Conservation (phyloP, 2,888 invertebrate species). For the Andrena minutula region DNA sequence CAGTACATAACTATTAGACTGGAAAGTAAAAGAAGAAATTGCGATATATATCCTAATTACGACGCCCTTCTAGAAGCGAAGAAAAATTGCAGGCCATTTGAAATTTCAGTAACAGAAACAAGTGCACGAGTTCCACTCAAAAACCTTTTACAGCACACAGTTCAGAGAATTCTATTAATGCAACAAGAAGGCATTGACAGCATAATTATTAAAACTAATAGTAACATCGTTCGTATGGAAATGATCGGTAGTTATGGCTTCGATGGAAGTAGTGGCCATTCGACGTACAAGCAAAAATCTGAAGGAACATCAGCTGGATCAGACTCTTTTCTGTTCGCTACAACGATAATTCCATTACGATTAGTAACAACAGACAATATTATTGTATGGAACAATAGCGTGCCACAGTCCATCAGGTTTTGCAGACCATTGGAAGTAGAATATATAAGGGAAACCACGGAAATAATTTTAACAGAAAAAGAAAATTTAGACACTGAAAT, state of each 20-base stretch:
- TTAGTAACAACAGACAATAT: slow-evolving; percentile 1
- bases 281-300: slow-evolving; percentile 8
- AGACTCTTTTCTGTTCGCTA: not conserved
- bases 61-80: not conserved
- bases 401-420: not conserved
- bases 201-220: not conserved
- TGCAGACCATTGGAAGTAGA: slow-evolving; percentile 16
- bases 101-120: slow-evolving; percentile 1
- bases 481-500: slow-evolving; percentile 2
- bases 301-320: not conserved
- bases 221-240: not conserved
- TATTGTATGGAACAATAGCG: slow-evolving; percentile 7
- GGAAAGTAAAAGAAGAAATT: slow-evolving; percentile 14
- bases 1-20: slow-evolving; percentile 2
- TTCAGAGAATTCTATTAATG: slow-evolving; percentile 4
- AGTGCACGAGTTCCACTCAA: slow-evolving; percentile 1
- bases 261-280: slow-evolving; percentile 9
- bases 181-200: slow-evolving; percentile 1
- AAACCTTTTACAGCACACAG: slow-evolving; percentile 10
- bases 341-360: not conserved
- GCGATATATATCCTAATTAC: slow-evolving; percentile 3
- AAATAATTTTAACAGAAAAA: not conserved
- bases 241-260: slow-evolving; percentile 1
- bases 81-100: not conserved
- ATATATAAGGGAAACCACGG: slow-evolving; percentile 2